Percentiles rank a stretch among this genome's conserved stretches.
phyloP scores from a whole-genome alignment of 2,888 invertebrate genomes.

The Cephus runcator region DNA sequence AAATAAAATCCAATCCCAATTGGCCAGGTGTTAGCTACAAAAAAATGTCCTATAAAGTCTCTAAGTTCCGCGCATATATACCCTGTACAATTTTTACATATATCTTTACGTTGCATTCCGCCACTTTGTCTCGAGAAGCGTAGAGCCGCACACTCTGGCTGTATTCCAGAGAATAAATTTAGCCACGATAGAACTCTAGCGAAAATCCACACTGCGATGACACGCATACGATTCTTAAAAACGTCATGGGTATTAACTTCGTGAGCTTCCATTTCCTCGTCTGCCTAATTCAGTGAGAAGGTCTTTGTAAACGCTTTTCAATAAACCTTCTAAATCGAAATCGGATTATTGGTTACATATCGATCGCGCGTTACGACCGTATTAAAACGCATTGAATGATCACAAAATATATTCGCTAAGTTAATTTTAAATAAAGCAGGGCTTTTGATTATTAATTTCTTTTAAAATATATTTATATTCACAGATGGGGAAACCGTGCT shows the following conservation, averaged over 20 bases:
- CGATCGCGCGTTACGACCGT: background rate
- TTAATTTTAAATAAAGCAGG: background rate
- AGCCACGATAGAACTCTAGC: background rate
- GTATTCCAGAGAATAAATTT: constrained; percentile 3
- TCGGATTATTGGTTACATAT: background rate
- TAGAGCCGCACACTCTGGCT: background rate
- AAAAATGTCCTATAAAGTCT: background rate
- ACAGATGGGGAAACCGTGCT: background rate
- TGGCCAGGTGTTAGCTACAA: background rate
- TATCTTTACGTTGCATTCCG: background rate
- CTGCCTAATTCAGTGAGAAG: background rate
- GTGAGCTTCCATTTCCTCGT: background rate
- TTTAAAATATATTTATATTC: background rate
- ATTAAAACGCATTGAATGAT: background rate
- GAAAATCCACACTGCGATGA: background rate
- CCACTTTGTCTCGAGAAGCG: background rate
- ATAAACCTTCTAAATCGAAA: background rate
- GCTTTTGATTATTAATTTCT: background rate
- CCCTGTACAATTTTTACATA: background rate
- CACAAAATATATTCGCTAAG: background rate
- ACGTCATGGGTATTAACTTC: background rate
- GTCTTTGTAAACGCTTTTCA: background rate
- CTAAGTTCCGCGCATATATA: background rate
- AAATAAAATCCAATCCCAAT: too few species aligned
- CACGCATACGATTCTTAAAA: background rate